Evolutionary conservation across 2,113 vertebrate genomes (phyloP).

Genomic region (Cyprinodon brontotheroides): DNA sequence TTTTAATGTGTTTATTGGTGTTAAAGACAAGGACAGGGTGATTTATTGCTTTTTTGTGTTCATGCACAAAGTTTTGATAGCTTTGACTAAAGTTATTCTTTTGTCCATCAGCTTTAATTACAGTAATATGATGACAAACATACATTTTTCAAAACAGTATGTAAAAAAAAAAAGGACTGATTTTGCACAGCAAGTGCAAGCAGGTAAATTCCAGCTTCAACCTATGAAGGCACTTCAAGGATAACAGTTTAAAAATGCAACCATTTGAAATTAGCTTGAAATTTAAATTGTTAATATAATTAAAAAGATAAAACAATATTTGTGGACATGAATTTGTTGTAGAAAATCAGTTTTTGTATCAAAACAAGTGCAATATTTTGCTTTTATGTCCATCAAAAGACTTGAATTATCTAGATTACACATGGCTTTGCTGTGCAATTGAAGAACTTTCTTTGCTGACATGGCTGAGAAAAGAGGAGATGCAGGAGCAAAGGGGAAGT

Average conservation of each 20-base stretch:
- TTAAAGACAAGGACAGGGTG: constrained; percentile 43
- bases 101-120: constrained; percentile 52
- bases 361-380: background rate
- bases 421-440: background rate
- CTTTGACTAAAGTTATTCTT: constrained; percentile 52
- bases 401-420: background rate
- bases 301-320: background rate
- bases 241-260: background rate
- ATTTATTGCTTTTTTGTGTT: constrained; percentile 24
- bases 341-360: background rate
- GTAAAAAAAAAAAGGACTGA: too few species aligned
- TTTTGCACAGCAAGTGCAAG: too few species aligned
- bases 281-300: background rate
- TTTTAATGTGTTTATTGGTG: constrained; percentile 10
- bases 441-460: background rate
- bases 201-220: background rate
- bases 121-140: constrained; percentile 31
- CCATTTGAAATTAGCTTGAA: background rate
- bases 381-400: background rate
- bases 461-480: background rate
- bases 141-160: constrained; percentile 20
- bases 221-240: background rate
- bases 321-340: background rate
- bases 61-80: constrained; percentile 24
- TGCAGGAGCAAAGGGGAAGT: background rate